A percentile compares a stretch with the other conserved stretches of the same genome.
Evolutionary conservation across 2,113 vertebrate species (phyloP).

Genomic region (Sporophila hypoxantha): DNA sequence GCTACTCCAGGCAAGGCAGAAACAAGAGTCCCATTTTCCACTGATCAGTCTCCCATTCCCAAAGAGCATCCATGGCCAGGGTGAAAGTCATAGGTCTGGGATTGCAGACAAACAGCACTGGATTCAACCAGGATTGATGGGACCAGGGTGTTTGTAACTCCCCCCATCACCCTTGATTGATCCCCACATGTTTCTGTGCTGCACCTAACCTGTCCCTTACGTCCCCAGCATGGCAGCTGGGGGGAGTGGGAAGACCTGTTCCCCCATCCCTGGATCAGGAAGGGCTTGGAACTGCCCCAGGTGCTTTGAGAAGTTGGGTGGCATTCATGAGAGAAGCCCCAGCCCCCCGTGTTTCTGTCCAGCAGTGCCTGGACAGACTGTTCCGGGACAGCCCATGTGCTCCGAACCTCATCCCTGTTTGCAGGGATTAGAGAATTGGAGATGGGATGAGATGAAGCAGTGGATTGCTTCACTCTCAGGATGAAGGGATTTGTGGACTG

Average conservation of each 20-base stretch:
- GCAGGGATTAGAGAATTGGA: slow-evolving; percentile 32
- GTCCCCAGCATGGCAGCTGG: not conserved
- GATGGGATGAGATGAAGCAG: slow-evolving; percentile 27
- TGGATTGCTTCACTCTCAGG: slow-evolving; percentile 11
- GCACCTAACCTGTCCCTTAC: not conserved
- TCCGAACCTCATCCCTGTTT: not conserved
- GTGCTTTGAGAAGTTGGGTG: not conserved
- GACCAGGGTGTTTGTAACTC: not conserved
- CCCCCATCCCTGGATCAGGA: not conserved
- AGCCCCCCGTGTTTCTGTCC: not conserved
- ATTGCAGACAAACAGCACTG: not conserved
- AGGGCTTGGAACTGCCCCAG: not conserved
- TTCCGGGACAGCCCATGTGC: not conserved
- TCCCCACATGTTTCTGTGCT: rapidly evolving
- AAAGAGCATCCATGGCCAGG: not conserved
- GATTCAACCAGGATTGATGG: not conserved
- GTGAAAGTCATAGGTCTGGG: not conserved
- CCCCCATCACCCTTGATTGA: rapidly evolving
- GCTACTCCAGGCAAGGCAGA: not conserved
- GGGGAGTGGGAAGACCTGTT: not conserved
- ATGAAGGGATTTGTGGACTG: slow-evolving; percentile 46
- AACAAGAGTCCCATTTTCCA: not conserved
- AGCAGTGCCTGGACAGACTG: not conserved
- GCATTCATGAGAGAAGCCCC: not conserved
- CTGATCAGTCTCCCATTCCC: not conserved